A percentile compares a stretch with the other conserved stretches of the same genome.
Evolutionary conservation across 2,113 vertebrate genomes (phyloP).

Genomic region (Lasiurus borealis): DNA sequence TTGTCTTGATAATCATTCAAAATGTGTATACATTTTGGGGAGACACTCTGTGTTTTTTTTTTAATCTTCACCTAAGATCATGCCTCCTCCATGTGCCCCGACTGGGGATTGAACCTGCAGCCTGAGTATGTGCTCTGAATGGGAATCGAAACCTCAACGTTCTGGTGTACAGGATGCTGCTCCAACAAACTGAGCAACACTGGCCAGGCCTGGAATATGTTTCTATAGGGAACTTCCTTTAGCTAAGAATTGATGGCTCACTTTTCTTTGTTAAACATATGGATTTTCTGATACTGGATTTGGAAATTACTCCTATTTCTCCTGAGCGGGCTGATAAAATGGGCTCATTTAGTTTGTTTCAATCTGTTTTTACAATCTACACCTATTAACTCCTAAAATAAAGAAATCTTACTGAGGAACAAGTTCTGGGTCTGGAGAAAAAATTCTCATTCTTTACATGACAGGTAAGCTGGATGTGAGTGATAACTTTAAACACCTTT

Average conservation of each 20-base stretch:
- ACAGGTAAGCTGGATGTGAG: background rate
- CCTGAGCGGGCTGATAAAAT: background rate
- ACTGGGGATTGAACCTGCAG: no score
- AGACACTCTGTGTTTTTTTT: no score
- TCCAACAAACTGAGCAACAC: no score
- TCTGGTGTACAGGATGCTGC: no score
- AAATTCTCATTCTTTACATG: background rate
- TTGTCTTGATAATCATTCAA: no score
- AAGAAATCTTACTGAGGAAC: background rate
- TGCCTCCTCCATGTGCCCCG: no score
- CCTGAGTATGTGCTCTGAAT: no score
- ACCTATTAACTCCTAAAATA: conserved; percentile 1
- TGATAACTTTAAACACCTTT: background rate
- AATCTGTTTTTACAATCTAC: background rate
- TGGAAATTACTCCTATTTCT: conserved; percentile 9
- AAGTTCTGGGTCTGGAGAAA: background rate
- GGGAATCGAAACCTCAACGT: no score
- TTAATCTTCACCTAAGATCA: no score
- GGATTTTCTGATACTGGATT: background rate
- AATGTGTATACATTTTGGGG: no score
- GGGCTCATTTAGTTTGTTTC: background rate
- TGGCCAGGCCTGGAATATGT: background rate
- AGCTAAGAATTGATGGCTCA: background rate
- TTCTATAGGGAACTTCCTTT: background rate
- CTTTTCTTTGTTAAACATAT: background rate